phyloP scores from a whole-genome alignment of 2,888 invertebrate genomes.

The Thereva unica region DNA sequence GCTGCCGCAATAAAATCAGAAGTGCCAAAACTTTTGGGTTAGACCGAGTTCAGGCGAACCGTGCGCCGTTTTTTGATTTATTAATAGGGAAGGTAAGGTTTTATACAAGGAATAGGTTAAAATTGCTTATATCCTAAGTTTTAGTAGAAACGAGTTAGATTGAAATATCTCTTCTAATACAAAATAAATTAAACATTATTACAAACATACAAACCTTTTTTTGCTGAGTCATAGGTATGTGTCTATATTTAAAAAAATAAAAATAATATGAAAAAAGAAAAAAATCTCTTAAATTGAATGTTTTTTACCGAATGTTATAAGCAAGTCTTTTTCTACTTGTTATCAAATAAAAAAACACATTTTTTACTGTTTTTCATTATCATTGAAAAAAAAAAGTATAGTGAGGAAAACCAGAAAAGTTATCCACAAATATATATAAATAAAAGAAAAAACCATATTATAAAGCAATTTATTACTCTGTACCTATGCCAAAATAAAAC shows the following conservation, averaged over 20 bases:
- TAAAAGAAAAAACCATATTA: too few relatives aligned
- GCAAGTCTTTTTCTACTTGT: conserved; percentile 37
- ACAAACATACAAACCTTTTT: too few relatives aligned
- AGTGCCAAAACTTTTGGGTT: too few relatives aligned
- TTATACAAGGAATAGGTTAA: conserved; percentile 34
- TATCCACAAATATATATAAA: too few relatives aligned
- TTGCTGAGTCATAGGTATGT: too few relatives aligned
- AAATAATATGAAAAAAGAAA: conserved; percentile 5
- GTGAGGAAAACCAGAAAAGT: too few relatives aligned
- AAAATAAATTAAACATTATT: background rate
- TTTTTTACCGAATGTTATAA: conserved; percentile 36
- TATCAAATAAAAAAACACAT: conserved; percentile 31
- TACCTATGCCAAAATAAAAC: too few relatives aligned
- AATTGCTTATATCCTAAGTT: conserved; percentile 5
- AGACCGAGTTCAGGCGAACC: too few relatives aligned
- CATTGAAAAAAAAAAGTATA: conserved; percentile 2
- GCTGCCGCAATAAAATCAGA: too few relatives aligned
- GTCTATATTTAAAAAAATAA: too few relatives aligned
- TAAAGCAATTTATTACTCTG: too few relatives aligned
- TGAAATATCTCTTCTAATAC: conserved; percentile 27
- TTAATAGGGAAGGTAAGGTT: conserved; percentile 17
- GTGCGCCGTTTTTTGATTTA: conserved; percentile 24
- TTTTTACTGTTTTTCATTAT: conserved; percentile 36
- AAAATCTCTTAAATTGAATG: conserved; percentile 33
- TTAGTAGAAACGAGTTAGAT: conserved; percentile 29